A percentile compares a stretch with the other conserved stretches of the same genome.
These are phyloP conservation scores for Pithys albifrons DNA, from an alignment of 2,113 vertebrate species.

Conservation along the genomic window DNA sequence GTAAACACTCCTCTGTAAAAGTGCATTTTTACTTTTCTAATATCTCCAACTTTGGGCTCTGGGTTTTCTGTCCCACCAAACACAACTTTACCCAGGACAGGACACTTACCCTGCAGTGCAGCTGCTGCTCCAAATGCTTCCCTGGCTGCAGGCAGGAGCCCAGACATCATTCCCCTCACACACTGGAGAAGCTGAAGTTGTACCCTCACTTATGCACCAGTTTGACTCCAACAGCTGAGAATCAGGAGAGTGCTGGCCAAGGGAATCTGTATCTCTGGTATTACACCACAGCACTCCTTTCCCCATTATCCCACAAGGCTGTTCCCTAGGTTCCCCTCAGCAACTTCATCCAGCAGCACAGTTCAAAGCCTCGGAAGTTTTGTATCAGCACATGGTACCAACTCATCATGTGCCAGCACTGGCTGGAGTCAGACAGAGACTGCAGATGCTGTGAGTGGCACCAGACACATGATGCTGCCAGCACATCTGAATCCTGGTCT, in stretches of 20 bases:
- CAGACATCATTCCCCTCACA: rapidly evolving
- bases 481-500: not conserved
- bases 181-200: not conserved
- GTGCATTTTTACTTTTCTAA: not conserved
- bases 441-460: not conserved
- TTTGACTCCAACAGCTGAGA: not conserved
- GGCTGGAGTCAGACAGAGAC: not conserved
- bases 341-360: not conserved
- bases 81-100: not conserved
- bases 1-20: not conserved
- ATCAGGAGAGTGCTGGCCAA: not conserved
- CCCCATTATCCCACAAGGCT: not conserved
- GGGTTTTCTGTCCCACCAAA: not conserved
- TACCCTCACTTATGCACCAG: rapidly evolving
- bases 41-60: not conserved
- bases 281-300: rapidly evolving
- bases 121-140: not conserved
- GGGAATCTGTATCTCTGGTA: not conserved
- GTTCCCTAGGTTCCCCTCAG: not conserved
- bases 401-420: rapidly evolving
- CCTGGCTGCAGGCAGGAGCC: not conserved
- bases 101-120: not conserved
- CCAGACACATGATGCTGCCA: not conserved
- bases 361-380: not conserved
- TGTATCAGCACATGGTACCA: not conserved